Percentiles rank a stretch among this genome's conserved stretches.
Evolutionary conservation across 1,140 invertebrate genomes (phyloP).

Genomic region (Papilio polyxenes): DNA sequence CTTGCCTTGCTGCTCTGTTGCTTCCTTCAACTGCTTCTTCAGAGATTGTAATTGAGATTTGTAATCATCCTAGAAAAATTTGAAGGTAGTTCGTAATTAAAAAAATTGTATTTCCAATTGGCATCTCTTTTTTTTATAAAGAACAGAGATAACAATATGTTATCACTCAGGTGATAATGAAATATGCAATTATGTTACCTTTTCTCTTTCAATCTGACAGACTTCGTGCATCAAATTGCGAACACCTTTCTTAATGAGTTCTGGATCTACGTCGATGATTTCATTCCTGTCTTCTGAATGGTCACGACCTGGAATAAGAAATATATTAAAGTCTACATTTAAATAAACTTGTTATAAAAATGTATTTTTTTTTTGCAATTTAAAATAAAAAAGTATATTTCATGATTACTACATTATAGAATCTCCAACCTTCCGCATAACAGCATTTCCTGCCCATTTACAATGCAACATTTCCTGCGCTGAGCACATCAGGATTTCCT

Average conservation of each 20-base stretch:
- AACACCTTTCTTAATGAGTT: slow-evolving; percentile 91
- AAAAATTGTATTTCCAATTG: no score
- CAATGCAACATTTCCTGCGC: no score
- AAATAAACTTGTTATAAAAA: no score
- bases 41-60: slow-evolving; percentile 85
- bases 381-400: no score
- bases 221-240: slow-evolving; percentile 94
- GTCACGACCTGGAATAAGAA: slow-evolving; percentile 71
- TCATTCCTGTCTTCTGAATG: slow-evolving; percentile 82
- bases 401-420: no score
- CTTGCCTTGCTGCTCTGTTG: slow-evolving; percentile 85
- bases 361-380: no score
- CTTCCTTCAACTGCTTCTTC: slow-evolving; percentile 88
- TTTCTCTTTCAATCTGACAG: slow-evolving; percentile 92
- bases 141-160: no score
- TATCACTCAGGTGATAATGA: background rate
- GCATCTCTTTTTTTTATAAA: no score
- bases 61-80: slow-evolving; percentile 84
- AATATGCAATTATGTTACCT: slow-evolving; percentile 73
- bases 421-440: no score
- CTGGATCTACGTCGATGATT: slow-evolving; percentile 91
- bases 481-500: no score
- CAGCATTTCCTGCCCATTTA: no score
- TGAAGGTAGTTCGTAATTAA: no score
- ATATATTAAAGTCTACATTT: background rate